Base-by-base conservation (phyloP, 2,888 invertebrate species). In the Entomobrya multifasciata region DNA sequence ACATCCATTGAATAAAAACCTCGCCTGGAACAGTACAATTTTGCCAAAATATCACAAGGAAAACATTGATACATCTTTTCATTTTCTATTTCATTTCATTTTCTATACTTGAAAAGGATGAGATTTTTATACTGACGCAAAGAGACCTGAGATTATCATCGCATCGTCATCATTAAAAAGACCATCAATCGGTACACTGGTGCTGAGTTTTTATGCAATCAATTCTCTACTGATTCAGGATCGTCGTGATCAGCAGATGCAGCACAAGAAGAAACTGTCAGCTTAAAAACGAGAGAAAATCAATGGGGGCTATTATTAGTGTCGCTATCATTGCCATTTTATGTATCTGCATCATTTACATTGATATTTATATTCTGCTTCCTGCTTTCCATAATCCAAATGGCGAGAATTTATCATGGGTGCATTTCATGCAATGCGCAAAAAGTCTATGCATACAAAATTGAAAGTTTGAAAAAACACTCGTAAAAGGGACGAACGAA, bases 161-260 rank as follows among this genome's bases (percentile, higher is more conserved):
- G 41, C 17, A 41, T 60, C 60, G 10, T 60, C 25, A 60, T 60
- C 25, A 20, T 13, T 44, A 44, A n/a, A n/a, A n/a, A n/a, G 15
- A 22, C 44, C 67, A 67, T 67, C 67, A 44, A 72, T 57, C 49
- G 55, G 65, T 30, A 25, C 41, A 30, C 17, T 52, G 17, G 17
- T 72, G 25, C n/a, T n/a, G n/a, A n/a, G n/a, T 74, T 62, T 67
- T 79, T 67, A 27, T 65, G 30, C 36, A 76, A 83, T 65, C 83
- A 76, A n/a, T n/a, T n/a, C 76, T 76, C 36, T 49, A 22, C 25
- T 74, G 62, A 82, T 65, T 36, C 36, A 36, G 2, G 36, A 10
- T 36, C 11, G 41, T 65, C 41, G 41, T n/a, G 60, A 60, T 13
- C 25, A 60, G 10, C 5, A 25, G 11, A 57, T 13, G 15, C 15